Evolutionary conservation across 2,113 vertebrate species (phyloP).

Genomic region (Colius striatus): DNA sequence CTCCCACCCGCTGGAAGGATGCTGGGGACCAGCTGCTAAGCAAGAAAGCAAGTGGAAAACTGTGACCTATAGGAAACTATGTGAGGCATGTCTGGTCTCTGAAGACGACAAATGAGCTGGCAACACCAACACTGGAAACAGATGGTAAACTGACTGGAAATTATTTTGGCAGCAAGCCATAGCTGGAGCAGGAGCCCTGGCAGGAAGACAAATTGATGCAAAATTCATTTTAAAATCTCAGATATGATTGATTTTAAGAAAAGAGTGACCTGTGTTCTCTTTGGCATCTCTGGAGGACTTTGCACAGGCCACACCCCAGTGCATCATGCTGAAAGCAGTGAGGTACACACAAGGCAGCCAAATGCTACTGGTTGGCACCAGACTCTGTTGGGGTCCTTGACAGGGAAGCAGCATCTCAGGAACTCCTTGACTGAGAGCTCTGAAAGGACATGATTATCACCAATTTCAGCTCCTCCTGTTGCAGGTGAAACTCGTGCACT

Average conservation of each 20-base stretch:
- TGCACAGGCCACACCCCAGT: not conserved
- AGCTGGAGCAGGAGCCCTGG: not conserved
- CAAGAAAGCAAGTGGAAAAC: constrained; percentile 78
- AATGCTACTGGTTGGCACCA: not conserved
- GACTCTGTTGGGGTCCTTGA: not conserved
- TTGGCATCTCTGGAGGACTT: not conserved
- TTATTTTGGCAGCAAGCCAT: constrained; percentile 61
- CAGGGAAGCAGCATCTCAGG: not conserved
- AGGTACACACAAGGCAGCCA: not conserved
- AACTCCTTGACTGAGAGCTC: not conserved
- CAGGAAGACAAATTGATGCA: not conserved
- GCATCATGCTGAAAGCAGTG: not conserved
- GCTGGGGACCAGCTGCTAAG: constrained; percentile 76
- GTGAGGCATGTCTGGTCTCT: constrained; percentile 63
- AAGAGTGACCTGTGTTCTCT: not conserved
- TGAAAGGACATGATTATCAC: not conserved
- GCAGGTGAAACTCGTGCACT: not conserved
- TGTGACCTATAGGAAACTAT: constrained; percentile 81
- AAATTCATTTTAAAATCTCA: not conserved
- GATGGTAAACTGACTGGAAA: constrained; percentile 72
- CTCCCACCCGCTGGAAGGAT: constrained; percentile 63
- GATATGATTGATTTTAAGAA: not conserved
- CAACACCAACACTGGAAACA: constrained; percentile 58
- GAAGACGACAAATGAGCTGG: constrained; percentile 58
- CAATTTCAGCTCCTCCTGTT: not conserved